These are phyloP conservation scores for Paracentrotus lividus DNA, from an alignment of 53 echinoderm and acorn worm species.

Conservation along the genomic window DNA sequence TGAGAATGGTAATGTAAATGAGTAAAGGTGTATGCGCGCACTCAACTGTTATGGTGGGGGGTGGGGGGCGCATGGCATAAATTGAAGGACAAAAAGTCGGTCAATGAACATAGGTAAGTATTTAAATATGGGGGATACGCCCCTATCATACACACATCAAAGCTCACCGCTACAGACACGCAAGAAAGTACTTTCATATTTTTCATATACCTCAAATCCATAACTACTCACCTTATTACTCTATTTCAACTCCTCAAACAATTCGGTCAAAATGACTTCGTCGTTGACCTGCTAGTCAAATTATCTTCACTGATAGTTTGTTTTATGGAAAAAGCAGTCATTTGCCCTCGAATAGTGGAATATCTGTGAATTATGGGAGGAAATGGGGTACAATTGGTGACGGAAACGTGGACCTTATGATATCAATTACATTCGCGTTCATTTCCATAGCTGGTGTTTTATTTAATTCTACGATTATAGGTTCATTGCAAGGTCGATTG, in stretches of 20 bases:
- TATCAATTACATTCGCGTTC: slow-evolving; percentile 51
- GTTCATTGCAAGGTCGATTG: slow-evolving; percentile 9
- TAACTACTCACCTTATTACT: not conserved
- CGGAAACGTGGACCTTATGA: slow-evolving; percentile 50
- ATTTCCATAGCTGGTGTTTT: slow-evolving; percentile 1
- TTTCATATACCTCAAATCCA: not conserved
- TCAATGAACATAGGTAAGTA: not conserved
- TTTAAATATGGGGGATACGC: not conserved
- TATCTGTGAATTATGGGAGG: slow-evolving; percentile 22
- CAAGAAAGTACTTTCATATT: not conserved
- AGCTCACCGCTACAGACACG: not conserved
- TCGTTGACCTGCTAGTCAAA: slow-evolving; percentile 37
- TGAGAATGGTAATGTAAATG: too few relatives aligned
- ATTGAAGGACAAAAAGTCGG: not conserved
- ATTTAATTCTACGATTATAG: not conserved
- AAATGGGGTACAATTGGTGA: slow-evolving; percentile 2
- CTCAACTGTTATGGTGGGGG: too few relatives aligned
- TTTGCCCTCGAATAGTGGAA: slow-evolving; percentile 48
- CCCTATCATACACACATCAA: not conserved
- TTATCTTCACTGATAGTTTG: slow-evolving; percentile 5
- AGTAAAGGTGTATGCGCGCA: not conserved
- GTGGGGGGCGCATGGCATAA: not conserved
- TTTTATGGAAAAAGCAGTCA: slow-evolving; percentile 25
- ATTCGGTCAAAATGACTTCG: slow-evolving; percentile 35
- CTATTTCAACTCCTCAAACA: not conserved